These are phyloP conservation scores for Drosophila nr. perissopoda DNA, from an alignment of 2,888 invertebrate species.

Conservation along the genomic window DNA sequence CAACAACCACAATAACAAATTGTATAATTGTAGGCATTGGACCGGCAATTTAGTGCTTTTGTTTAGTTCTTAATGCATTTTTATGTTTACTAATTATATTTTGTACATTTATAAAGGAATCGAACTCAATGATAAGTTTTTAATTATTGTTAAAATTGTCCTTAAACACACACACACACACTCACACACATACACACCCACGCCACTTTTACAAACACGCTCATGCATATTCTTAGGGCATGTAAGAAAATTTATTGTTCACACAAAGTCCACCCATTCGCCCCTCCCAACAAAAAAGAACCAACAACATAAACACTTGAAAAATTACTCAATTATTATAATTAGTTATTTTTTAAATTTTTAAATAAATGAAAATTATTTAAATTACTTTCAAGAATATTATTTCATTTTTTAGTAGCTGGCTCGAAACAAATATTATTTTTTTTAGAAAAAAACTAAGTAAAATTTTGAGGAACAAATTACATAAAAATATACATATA, in stretches of 20 bases:
- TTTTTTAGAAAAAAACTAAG: conserved; percentile 27
- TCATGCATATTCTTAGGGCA: conserved; percentile 48
- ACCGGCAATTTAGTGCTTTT: conserved; percentile 71
- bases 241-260: conserved; percentile 33
- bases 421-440: conserved; percentile 18
- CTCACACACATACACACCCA: conserved; percentile 26
- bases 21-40: conserved; percentile 70
- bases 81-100: conserved; percentile 77
- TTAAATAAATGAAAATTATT: conserved; percentile 73
- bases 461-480: conserved; percentile 44
- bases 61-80: conserved; percentile 72
- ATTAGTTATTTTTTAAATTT: conserved; percentile 70
- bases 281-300: conserved; percentile 3
- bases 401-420: conserved; percentile 31
- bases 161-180: conserved; percentile 48
- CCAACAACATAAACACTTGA: conserved; percentile 46
- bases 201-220: conserved; percentile 21
- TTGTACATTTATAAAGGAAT: conserved; percentile 74
- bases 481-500: conserved; percentile 30
- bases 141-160: conserved; percentile 74
- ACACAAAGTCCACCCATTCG: conserved; percentile 17
- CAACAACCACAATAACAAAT: conserved; percentile 47
- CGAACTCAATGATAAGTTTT: conserved; percentile 73
- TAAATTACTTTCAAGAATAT: conserved; percentile 42
- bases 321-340: conserved; percentile 71